These are phyloP conservation scores for Nycticryphes semicollaris DNA, from an alignment of 2,113 vertebrate genomes.

Conservation along the genomic window DNA sequence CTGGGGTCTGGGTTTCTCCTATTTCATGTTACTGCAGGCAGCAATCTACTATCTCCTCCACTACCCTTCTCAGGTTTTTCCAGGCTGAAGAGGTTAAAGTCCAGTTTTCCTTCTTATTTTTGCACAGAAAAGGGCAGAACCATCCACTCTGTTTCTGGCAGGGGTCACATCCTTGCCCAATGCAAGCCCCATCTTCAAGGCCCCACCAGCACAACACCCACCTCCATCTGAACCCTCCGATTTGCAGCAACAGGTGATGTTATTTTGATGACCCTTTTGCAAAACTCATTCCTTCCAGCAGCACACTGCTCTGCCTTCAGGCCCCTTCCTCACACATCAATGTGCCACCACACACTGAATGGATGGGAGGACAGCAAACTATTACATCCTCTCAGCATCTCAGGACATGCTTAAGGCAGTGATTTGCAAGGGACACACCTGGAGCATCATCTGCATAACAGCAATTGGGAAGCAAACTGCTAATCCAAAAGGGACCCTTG, in stretches of 20 bases:
- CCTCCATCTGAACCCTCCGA: background rate
- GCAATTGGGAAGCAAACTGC: background rate
- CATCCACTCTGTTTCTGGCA: background rate
- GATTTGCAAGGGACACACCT: too few species aligned
- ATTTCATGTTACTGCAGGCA: background rate
- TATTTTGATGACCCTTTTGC: background rate
- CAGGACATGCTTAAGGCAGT: background rate
- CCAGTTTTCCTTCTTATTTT: background rate
- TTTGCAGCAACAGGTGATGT: rapidly evolving
- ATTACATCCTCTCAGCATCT: background rate
- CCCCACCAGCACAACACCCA: background rate
- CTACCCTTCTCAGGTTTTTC: background rate
- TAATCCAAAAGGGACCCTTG: background rate
- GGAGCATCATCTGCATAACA: background rate
- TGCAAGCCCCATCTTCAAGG: background rate
- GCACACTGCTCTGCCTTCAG: background rate
- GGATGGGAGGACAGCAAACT: background rate
- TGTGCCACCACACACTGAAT: background rate
- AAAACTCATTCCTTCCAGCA: background rate
- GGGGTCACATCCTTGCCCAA: background rate
- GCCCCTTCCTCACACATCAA: background rate
- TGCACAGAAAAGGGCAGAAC: background rate
- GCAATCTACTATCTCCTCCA: too few species aligned
- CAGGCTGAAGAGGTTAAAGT: background rate
- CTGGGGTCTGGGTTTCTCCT: background rate